These are phyloP conservation scores for Caranx ignobilis DNA, from an alignment of 2,113 vertebrate genomes.

Conservation along the genomic window DNA sequence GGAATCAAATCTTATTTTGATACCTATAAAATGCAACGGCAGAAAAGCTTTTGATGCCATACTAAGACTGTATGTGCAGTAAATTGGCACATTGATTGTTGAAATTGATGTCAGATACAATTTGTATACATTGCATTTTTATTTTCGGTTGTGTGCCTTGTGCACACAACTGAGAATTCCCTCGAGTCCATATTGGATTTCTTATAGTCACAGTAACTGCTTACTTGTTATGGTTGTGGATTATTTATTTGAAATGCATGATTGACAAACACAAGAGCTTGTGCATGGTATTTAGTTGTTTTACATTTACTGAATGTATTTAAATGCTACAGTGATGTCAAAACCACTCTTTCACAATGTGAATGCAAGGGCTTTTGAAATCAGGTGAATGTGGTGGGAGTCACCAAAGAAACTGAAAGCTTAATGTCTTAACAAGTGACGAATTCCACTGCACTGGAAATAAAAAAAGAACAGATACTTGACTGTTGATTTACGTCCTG, in stretches of 20 bases:
- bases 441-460: slow-evolving; percentile 20
- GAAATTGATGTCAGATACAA: slow-evolving; percentile 23
- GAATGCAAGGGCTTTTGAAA: slow-evolving; percentile 70
- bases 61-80: slow-evolving; percentile 26
- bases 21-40: background rate
- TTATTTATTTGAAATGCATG: slow-evolving; percentile 69
- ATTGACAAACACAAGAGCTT: slow-evolving; percentile 52
- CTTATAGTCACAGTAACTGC: slow-evolving; percentile 33
- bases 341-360: slow-evolving; percentile 52
- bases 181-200: slow-evolving; percentile 80
- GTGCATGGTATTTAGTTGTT: slow-evolving; percentile 56
- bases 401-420: slow-evolving; percentile 67
- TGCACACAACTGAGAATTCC: slow-evolving; percentile 59
- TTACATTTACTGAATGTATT: slow-evolving; percentile 72
- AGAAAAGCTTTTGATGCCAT: background rate
- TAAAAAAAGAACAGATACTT: slow-evolving; percentile 22
- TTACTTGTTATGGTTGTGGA: slow-evolving; percentile 18
- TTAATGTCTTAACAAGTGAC: slow-evolving; percentile 40
- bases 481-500: background rate
- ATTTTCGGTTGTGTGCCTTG: slow-evolving; percentile 54
- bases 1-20: slow-evolving; percentile 12
- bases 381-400: slow-evolving; percentile 13
- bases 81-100: slow-evolving; percentile 26
- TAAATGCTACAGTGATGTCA: slow-evolving; percentile 57
- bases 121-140: slow-evolving; percentile 29